Conservation (phyloP, 1,140 invertebrate species). For the Dendrolimus kikuchii region DNA sequence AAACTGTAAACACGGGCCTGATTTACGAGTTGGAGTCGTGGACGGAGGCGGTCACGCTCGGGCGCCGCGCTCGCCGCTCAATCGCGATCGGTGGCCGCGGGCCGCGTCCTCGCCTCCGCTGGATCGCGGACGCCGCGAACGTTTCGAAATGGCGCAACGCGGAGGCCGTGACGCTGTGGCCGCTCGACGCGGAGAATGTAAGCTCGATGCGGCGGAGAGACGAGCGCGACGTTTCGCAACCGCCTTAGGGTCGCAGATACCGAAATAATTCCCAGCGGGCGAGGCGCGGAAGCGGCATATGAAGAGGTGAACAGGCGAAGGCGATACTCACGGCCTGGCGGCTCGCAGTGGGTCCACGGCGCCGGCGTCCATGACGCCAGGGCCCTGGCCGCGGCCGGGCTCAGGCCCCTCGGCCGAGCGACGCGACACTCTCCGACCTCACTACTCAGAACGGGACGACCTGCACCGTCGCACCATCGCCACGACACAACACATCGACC, state of each 20-base stretch:
- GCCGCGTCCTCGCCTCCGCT: constrained; percentile 38
- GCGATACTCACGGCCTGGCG: constrained; percentile 66
- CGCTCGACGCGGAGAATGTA: constrained; percentile 47
- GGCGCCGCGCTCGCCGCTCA: constrained; percentile 47
- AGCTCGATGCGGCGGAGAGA: constrained; percentile 40
- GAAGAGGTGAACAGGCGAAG: constrained; percentile 23
- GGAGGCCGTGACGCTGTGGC: constrained; percentile 60
- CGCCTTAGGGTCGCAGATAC: constrained; percentile 48
- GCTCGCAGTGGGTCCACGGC: constrained; percentile 61
- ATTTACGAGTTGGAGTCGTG: constrained; percentile 36
- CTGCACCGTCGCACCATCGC: constrained; percentile 64
- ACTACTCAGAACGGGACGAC: constrained; percentile 57
- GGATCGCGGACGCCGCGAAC: constrained; percentile 52
- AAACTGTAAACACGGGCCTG: constrained; percentile 63
- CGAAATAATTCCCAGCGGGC: constrained; percentile 59
- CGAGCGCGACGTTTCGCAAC: constrained; percentile 61
- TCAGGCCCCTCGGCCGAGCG: constrained; percentile 60
- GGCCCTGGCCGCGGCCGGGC: constrained; percentile 62
- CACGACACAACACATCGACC: constrained; percentile 64
- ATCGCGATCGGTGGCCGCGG: constrained; percentile 46
- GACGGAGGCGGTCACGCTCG: constrained; percentile 60
- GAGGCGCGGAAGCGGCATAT: constrained; percentile 31
- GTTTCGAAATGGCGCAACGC: constrained; percentile 68
- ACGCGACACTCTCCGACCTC: constrained; percentile 67
- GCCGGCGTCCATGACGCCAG: constrained; percentile 65